Evolutionary conservation across 2,113 vertebrate species (phyloP), one percentile per base, ranked within the genome.

Genomic region (Meriones unguiculatus): DNA sequence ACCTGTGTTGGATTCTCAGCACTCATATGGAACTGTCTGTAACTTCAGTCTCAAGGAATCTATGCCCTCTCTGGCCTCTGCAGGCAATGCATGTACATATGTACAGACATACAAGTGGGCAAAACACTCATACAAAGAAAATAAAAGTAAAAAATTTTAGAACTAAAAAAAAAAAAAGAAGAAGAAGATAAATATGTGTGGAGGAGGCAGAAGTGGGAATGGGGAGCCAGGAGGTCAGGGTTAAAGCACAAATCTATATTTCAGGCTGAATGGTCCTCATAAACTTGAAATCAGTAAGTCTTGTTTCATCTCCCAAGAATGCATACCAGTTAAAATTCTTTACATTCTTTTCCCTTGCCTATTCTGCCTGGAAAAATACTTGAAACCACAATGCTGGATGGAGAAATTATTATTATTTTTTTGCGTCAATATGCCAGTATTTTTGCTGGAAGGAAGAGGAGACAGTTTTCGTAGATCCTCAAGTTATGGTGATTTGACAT

Each of bases 281-380:
- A 88, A 95, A 95, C 95, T 90, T 76, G 46, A 90, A 86, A 96
- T 92, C 81, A 78, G 89, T 67, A 93, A 82, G 85, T 90, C 87
- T 78, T 86, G 90, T 69, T 94, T 93, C 62, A 80, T 86, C 90
- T 96, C 88, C 93, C 95, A 97, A 94, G 90, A 97, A 97, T 75
- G 93, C 95, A 93, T 69, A 80, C 67, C 87, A 95, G 90, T 91
- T 96, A 93, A 92, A 87, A 98, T 97, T 95, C 97, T 95, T 97
- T 90, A 94, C 93, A 97, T 98, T 96, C 96, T 93, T 97, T 92
- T 77, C 62, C 69, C 81, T 81, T 75, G 93, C 86, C 88, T 94
- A 97, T 97, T 97, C 92, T 88, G 90, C 88, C 90, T 82, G 95
- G 86, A 97, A 97, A 97, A 96, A 86, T 81, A 72, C 90, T 97